Conservation (phyloP, 1,140 invertebrate genomes). For the Musca domestica region DNA sequence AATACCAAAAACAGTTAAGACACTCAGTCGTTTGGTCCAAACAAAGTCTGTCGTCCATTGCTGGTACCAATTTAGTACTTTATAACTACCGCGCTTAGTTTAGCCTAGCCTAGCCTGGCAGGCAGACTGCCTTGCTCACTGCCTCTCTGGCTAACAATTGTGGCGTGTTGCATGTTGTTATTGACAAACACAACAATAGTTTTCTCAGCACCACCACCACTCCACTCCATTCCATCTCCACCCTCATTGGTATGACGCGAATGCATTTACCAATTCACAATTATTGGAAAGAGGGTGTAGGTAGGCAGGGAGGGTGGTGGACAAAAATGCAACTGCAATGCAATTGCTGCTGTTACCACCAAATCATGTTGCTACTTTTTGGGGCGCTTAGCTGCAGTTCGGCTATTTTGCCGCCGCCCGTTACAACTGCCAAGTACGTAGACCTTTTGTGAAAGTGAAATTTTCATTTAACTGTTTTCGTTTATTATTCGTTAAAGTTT, state of each 20-base stretch:
- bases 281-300: not conserved
- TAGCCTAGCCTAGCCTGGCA: slow-evolving; percentile 4
- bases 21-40: not conserved
- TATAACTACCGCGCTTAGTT: slow-evolving; percentile 6
- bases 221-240: no score
- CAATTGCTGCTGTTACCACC: not conserved
- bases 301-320: not conserved
- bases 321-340: not conserved
- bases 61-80: slow-evolving; percentile 27
- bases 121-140: not conserved
- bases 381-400: no score
- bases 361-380: not conserved
- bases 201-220: no score
- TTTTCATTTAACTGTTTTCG: slow-evolving; percentile 19
- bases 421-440: slow-evolving; percentile 21
- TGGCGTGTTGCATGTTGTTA: slow-evolving; percentile 13
- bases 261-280: no score
- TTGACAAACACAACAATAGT: no score
- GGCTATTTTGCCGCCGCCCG: not conserved
- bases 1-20: slow-evolving; percentile 10
- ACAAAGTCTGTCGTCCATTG: slow-evolving; percentile 8
- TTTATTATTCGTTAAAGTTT: slow-evolving; percentile 20
- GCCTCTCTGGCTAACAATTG: not conserved
- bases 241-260: no score
- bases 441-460: slow-evolving; percentile 30